A percentile compares a stretch with the other conserved stretches of the same genome.
These are phyloP conservation scores for Muscicapa adusta DNA, from an alignment of 2,113 vertebrate species.

Conservation along the genomic window DNA sequence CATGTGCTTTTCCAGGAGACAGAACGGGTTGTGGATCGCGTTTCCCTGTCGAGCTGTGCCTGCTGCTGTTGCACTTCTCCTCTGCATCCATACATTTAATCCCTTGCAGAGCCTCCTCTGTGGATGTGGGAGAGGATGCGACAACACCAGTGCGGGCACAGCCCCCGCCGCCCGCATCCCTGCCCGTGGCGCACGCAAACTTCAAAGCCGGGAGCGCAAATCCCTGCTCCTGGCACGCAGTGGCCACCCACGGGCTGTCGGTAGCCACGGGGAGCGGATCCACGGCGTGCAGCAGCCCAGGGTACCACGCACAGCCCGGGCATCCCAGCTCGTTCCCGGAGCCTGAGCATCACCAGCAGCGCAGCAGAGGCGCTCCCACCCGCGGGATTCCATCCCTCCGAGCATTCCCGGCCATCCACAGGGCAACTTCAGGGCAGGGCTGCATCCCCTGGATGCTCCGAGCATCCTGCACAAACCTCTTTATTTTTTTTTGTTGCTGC, in stretches of 20 bases:
- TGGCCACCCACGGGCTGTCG: accelerated
- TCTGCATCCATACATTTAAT: neutral
- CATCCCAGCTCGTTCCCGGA: neutral
- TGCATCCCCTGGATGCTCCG: neutral
- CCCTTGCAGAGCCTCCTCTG: neutral
- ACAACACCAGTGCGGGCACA: accelerated
- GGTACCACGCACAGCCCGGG: neutral
- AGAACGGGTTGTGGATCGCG: accelerated
- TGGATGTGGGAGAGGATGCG: accelerated
- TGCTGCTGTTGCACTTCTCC: neutral
- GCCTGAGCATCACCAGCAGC: neutral
- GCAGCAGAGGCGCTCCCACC: neutral
- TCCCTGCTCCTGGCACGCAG: accelerated
- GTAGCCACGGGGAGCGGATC: accelerated
- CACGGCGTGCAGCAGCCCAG: neutral
- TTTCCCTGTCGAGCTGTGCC: neutral
- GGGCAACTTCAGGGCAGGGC: neutral
- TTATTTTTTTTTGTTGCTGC: no score
- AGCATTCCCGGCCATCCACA: neutral
- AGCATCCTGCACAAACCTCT: neutral
- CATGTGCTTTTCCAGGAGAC: neutral
- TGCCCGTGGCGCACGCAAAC: neutral
- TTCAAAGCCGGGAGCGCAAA: neutral
- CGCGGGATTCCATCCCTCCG: neutral
- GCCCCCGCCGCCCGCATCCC: neutral